Evolutionary conservation across 1,140 invertebrate genomes (phyloP), one percentile per base, ranked within the genome.

Genomic region (Drosophila navojoa): DNA sequence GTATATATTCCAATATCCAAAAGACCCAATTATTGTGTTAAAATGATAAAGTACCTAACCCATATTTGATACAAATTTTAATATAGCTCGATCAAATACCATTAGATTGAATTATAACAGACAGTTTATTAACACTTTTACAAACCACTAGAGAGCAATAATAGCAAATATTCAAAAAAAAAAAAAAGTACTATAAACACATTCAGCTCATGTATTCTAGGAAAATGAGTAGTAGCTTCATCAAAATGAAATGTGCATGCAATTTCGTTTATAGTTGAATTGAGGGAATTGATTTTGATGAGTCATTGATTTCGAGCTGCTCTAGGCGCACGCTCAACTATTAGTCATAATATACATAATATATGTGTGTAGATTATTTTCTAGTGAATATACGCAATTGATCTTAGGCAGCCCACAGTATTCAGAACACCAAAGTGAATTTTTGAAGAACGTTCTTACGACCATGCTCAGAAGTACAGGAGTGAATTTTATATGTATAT

Each of bases 371-470:
- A 52, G 44, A 38, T n/a, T 69, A 63, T 63, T 63, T 49, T 63
- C 9, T 55, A 70, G 67, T 55, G 19, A 22, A 22, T 22, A 22
- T 22, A 22, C 19, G 19, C 19, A 22, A 22, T 22, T 22, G 0
- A 22, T 3, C 19, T 22, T 71, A 71, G 61, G 35, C 49, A 42
- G 49, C 49, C 55, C 75, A 60, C 74, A 85, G 81, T 85, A 85
- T 87, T 86, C 59, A 62, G 50, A 73, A 81, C 76, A 86, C 75
- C 81, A 81, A 87, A 81, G 78, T 86, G 82, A 79, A 87, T 73
- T 76, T 76, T 72, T 55, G 63, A 47, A 64, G 45, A 47, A 54
- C 19, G 66, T 74, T 57, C 57, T 19, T 2, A 22, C 47, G 60
- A 59, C 73, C 58, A 62, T 22, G 53, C 55, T 74, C 59, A 53